phyloP scores from a whole-genome alignment of 2,888 invertebrate species.

The Chromoteleia sp. region DNA sequence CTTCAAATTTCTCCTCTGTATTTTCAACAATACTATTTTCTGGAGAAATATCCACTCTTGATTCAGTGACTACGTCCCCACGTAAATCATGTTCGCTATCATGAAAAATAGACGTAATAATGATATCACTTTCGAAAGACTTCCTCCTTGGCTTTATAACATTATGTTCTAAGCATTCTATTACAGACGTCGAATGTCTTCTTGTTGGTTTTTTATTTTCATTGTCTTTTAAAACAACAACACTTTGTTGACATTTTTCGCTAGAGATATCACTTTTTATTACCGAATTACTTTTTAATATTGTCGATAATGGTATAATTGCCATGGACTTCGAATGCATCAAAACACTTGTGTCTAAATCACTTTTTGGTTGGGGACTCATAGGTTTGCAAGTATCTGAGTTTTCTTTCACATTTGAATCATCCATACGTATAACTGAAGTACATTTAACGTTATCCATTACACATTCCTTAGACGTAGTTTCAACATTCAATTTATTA shows the following conservation, averaged over 20 bases:
- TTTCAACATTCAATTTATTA: slow-evolving; percentile 4
- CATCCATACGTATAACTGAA: slow-evolving; percentile 31
- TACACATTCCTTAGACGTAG: neutral
- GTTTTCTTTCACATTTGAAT: slow-evolving; percentile 15
- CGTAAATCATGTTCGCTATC: slow-evolving; percentile 21
- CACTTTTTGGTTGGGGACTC: neutral
- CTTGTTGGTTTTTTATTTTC: slow-evolving; percentile 20
- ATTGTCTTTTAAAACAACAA: slow-evolving; percentile 6
- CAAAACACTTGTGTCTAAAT: slow-evolving; percentile 24
- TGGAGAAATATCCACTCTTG: neutral
- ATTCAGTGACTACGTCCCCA: neutral
- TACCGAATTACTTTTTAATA: neutral
- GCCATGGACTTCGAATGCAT: slow-evolving; percentile 29
- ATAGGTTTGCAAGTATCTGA: neutral
- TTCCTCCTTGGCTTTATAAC: slow-evolving; percentile 51
- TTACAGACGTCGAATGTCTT: slow-evolving; percentile 48
- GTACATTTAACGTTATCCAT: slow-evolving; percentile 3
- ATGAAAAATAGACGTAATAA: slow-evolving; percentile 47
- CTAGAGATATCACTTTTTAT: slow-evolving; percentile 5
- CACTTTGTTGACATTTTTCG: slow-evolving; percentile 7
- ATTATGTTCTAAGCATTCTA: slow-evolving; percentile 24
- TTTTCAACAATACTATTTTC: slow-evolving; percentile 10
- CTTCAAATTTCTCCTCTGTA: neutral
- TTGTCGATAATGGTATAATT: slow-evolving; percentile 22
- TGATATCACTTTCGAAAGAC: slow-evolving; percentile 54